phyloP scores from a whole-genome alignment of 2,113 vertebrate species.

The Poecilia latipinna region DNA sequence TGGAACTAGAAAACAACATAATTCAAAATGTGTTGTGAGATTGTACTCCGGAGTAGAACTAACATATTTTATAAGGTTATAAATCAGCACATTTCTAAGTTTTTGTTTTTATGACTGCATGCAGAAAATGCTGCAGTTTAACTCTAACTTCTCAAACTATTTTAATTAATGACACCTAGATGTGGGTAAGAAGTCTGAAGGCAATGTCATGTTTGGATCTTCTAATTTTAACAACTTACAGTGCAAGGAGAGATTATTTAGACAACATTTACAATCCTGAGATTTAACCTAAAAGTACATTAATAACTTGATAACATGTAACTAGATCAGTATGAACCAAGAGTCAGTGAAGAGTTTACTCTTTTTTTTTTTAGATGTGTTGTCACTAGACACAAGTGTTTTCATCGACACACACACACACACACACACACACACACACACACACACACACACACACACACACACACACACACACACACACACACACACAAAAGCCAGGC shows the following conservation, averaged over 20 bases:
- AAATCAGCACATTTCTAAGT: background rate
- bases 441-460: background rate
- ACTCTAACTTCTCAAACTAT: background rate
- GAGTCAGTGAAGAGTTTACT: background rate
- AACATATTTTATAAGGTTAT: background rate
- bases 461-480: background rate
- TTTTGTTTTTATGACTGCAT: background rate
- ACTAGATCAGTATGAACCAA: background rate
- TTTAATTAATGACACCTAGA: background rate
- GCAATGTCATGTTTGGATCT: background rate
- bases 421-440: background rate
- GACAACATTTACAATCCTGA: background rate
- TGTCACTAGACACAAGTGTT: background rate
- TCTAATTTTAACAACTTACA: background rate
- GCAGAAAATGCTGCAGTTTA: accelerated
- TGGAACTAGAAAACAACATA: background rate
- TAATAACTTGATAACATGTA: background rate
- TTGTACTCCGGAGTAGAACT: background rate
- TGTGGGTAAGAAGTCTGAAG: background rate
- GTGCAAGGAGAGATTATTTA: background rate
- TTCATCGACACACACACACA: background rate
- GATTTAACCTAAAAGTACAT: background rate
- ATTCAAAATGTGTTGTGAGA: background rate
- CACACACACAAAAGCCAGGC: background rate
- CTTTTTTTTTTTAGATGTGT: background rate